Evolutionary conservation across 2,797 vertebrate species (phyloP).

Genomic region (Hylomyscus alleni): DNA sequence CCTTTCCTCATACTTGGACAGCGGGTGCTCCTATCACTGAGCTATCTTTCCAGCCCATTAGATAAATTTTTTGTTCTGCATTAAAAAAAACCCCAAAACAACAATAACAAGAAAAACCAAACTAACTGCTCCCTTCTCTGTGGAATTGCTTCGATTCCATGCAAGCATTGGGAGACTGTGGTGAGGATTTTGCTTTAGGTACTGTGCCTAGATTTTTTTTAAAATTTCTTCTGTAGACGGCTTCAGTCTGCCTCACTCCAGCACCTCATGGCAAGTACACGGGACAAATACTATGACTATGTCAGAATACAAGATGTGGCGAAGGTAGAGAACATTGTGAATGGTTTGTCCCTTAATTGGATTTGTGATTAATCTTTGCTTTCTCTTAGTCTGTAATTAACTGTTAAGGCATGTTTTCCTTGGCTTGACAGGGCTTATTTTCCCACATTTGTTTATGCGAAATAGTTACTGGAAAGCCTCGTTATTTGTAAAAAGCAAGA

Average conservation of each 20-base stretch:
- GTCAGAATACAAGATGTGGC: neutral
- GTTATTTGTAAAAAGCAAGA: slow-evolving; percentile 60
- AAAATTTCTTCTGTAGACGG: neutral
- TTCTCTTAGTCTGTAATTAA: slow-evolving; percentile 45
- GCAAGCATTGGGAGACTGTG: neutral
- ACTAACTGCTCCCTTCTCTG: neutral
- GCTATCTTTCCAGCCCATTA: neutral
- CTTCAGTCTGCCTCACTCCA: neutral
- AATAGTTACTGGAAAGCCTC: slow-evolving; percentile 66
- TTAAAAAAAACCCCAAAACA: neutral
- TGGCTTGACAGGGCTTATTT: slow-evolving; percentile 46
- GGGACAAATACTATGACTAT: neutral
- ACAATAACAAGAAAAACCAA: no score
- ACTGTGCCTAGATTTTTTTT: neutral
- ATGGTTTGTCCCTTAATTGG: neutral
- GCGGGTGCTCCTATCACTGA: neutral
- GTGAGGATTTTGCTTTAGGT: neutral
- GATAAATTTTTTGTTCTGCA: neutral
- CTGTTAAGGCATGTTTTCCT: neutral
- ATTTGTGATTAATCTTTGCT: neutral
- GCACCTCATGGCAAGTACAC: neutral
- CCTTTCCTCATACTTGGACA: neutral
- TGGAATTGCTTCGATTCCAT: neutral
- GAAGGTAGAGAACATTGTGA: neutral
- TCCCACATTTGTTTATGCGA: slow-evolving; percentile 56